phyloP scores from a whole-genome alignment of 2,113 vertebrate genomes.

The Uria lomvia region DNA sequence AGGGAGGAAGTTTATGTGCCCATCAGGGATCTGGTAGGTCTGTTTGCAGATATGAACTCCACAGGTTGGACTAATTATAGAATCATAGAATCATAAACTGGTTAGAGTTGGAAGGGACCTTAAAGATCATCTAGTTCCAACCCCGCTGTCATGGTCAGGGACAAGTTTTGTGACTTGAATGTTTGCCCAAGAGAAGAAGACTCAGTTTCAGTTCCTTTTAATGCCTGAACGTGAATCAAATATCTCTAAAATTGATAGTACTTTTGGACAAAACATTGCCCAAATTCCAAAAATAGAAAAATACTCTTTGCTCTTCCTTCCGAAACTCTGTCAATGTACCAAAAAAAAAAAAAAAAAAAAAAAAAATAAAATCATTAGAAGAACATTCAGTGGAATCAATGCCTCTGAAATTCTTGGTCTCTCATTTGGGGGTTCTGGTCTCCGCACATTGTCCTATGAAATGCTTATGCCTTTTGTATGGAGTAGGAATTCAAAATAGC shows the following conservation, averaged over 20 bases:
- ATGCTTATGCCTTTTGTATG: neutral
- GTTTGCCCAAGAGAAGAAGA: neutral
- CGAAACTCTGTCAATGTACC: neutral
- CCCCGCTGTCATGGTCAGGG: neutral
- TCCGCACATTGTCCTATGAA: fast-evolving
- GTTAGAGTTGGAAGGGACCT: too few species aligned
- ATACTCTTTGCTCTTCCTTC: neutral
- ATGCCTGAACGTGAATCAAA: neutral
- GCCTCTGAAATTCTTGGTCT: neutral
- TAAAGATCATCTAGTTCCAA: too few species aligned
- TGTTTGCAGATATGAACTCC: neutral
- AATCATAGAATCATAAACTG: neutral
- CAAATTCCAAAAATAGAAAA: neutral
- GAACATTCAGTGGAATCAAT: neutral
- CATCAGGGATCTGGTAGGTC: neutral
- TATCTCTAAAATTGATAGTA: neutral
- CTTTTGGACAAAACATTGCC: neutral
- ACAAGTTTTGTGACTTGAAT: neutral
- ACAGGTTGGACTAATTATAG: neutral
- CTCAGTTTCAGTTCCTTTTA: neutral
- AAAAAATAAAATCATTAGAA: neutral
- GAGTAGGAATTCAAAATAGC: neutral
- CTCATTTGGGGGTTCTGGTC: neutral
- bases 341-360: too few species aligned
- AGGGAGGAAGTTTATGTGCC: neutral